These are phyloP conservation scores for Stomorhina lunata DNA, from an alignment of 2,888 invertebrate species.

Conservation along the genomic window DNA sequence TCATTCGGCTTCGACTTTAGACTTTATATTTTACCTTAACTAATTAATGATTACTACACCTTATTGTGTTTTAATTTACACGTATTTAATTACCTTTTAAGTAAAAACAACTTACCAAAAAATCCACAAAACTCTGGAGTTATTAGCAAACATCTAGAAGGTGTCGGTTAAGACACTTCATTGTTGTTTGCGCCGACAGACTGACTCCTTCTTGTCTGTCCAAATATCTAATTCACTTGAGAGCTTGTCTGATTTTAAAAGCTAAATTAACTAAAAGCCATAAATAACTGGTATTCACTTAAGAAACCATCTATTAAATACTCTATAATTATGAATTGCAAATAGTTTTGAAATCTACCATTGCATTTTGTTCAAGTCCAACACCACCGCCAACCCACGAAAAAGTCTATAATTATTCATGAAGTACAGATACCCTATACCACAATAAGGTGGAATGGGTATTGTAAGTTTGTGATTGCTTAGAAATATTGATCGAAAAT, in stretches of 20 bases:
- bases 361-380: constrained; percentile 17
- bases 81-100: constrained; percentile 5
- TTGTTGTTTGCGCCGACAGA: neutral
- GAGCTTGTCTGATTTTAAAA: neutral
- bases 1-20: constrained; percentile 10
- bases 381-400: neutral
- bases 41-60: constrained; percentile 40
- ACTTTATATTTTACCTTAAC: neutral
- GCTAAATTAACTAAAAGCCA: constrained; percentile 26
- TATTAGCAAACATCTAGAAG: neutral
- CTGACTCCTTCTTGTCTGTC: constrained; percentile 15
- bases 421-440: constrained; percentile 38
- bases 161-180: constrained; percentile 7
- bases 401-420: neutral
- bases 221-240: neutral
- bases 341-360: constrained; percentile 51
- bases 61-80: neutral
- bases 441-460: too few species aligned
- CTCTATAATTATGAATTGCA: constrained; percentile 16
- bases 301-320: constrained; percentile 46
- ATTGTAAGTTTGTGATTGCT: too few species aligned
- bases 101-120: neutral
- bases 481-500: too few species aligned
- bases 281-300: constrained; percentile 56
- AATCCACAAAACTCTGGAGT: neutral